phyloP scores from a whole-genome alignment of 1,140 invertebrate genomes.

The Galendromus occidentalis region DNA sequence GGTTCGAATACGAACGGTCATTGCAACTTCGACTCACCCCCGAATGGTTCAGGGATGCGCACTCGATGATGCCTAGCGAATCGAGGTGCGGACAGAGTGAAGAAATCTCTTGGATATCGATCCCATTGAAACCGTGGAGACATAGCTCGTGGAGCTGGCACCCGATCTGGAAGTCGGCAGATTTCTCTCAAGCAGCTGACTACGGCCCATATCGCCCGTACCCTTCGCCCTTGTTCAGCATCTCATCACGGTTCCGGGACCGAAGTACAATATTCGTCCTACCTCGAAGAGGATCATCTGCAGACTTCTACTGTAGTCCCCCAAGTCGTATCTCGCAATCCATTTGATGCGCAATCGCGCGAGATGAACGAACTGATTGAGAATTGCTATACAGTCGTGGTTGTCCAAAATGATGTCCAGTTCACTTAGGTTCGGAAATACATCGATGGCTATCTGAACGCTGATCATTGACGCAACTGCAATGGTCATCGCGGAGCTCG shows the following conservation, averaged over 20 bases:
- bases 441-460: neutral
- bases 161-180: neutral
- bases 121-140: neutral
- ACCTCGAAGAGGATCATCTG: neutral
- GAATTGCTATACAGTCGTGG: neutral
- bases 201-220: too few relatives aligned
- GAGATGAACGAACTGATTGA: neutral
- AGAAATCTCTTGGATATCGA: constrained; percentile 1
- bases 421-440: neutral
- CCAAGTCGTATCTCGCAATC: neutral
- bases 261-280: too few relatives aligned
- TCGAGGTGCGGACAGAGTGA: neutral
- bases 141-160: neutral
- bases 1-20: too few relatives aligned
- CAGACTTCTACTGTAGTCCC: neutral
- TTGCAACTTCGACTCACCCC: neutral
- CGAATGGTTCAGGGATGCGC: neutral
- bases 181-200: too few relatives aligned
- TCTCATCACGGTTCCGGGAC: too few relatives aligned
- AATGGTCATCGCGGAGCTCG: too few relatives aligned
- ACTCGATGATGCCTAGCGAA: neutral
- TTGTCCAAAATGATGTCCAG: neutral
- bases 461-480: neutral
- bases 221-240: too few relatives aligned
- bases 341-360: neutral